Evolutionary conservation across 2,888 invertebrate genomes (phyloP), one percentile per base, ranked within the genome.

Genomic region (Orthosia cruda): DNA sequence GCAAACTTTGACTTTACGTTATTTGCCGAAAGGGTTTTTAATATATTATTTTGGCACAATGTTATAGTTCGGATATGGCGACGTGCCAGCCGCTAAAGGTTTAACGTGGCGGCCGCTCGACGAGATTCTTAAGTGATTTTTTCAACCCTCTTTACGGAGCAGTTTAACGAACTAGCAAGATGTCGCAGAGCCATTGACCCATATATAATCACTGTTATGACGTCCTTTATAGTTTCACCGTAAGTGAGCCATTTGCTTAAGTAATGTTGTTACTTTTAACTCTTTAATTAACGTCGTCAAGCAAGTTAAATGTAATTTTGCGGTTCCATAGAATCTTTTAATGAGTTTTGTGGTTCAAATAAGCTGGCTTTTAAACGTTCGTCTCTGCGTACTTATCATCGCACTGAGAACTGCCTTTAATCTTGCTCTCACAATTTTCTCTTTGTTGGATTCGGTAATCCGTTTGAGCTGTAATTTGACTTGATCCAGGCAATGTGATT

Each of bases 1-100:
- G 91, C 87, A 92, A 94, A 95, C 90, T 93, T 91, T 90, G 89
- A 91, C 87, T 91, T 91, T 93, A 93, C 91, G 90, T 94, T 94
- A 93, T 91, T 91, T 90, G 89, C 85, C 88, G 89, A 92, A 95
- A 94, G 91, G 91, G 91, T 92, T 95, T 95, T 95, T 94, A 95
- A 96, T 95, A 93, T 93, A 93, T 95, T 96, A 95, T 95, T 95
- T 95, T 95, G 95, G 95, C 95, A 95, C 93, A 93, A 92, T 91
- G 93, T 92, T 92, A 92, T 91, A 93, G 89, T 89, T 88, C 82
- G 83, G 80, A 80, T 80, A 90, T 96, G 96, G 96, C 95, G 84
- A 63, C 65, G 87, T 92, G 96, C 96, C 96, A 96, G 89, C 92
- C 84, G 90, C 92, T 93, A 93, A 95, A 95, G 94, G 95, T 94